Conservation (phyloP, 1,140 invertebrate species). For the Platyscapa corneri region DNA sequence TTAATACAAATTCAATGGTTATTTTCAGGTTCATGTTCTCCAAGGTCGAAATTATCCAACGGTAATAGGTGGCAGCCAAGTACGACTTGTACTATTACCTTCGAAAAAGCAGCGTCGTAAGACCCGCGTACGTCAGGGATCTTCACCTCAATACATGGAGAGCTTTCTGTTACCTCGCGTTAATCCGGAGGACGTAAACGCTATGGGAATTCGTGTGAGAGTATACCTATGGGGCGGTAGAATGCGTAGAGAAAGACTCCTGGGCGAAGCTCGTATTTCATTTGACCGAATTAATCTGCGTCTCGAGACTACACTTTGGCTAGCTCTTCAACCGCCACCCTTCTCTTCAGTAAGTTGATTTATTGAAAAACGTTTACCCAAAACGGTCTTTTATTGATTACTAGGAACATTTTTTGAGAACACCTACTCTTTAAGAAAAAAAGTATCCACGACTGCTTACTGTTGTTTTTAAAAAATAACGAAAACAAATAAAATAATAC, state of each 20-base stretch:
- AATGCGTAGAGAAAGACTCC: conserved; percentile 90
- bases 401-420: no score
- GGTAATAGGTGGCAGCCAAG: conserved; percentile 85
- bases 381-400: background rate
- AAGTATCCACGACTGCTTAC: no score
- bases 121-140: conserved; percentile 90
- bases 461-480: no score
- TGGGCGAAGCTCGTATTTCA: conserved; percentile 92
- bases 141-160: conserved; percentile 93
- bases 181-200: conserved; percentile 94
- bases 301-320: conserved; percentile 90
- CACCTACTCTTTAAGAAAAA: no score
- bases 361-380: background rate
- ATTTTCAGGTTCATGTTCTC: conserved; percentile 81
- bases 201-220: conserved; percentile 91
- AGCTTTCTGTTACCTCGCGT: conserved; percentile 93
- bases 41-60: conserved; percentile 88
- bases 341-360: conserved; percentile 84
- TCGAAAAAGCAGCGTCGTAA: conserved; percentile 95
- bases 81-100: conserved; percentile 89
- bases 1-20: background rate
- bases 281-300: conserved; percentile 92
- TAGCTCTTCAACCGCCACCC: conserved; percentile 88
- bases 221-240: conserved; percentile 84
- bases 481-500: background rate